Conservation (phyloP, 2,888 invertebrate species). For the Oscheius myriophilus region DNA sequence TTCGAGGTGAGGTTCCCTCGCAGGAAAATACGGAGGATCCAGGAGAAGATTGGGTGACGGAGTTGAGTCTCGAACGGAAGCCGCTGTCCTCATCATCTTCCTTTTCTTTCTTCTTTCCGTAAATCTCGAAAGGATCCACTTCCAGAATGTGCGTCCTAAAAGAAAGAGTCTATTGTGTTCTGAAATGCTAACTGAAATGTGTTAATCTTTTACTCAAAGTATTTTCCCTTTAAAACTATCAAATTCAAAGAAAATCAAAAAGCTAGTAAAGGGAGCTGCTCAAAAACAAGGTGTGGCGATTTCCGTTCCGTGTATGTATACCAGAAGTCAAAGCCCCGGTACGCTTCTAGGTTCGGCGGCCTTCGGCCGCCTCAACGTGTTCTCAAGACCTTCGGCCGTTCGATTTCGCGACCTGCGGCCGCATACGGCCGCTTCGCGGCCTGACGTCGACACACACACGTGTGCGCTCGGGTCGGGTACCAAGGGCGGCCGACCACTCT, state of each 20-base stretch:
- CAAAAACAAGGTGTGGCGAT: too few species aligned
- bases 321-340: too few species aligned
- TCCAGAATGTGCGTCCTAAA: background rate
- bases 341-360: too few species aligned
- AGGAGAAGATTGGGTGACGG: slow-evolving; percentile 56
- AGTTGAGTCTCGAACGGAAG: slow-evolving; percentile 58
- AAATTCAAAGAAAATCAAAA: slow-evolving; percentile 8
- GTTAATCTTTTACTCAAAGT: background rate
- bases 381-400: too few species aligned
- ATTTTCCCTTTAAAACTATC: background rate
- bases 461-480: too few species aligned
- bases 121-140: slow-evolving; percentile 24
- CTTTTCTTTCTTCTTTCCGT: slow-evolving; percentile 42
- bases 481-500: too few species aligned
- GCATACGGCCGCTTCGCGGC: too few species aligned
- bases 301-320: too few species aligned
- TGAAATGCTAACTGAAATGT: background rate
- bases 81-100: slow-evolving; percentile 67
- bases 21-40: slow-evolving; percentile 47
- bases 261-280: too few species aligned
- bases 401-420: too few species aligned
- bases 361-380: too few species aligned
- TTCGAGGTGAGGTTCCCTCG: slow-evolving; percentile 46
- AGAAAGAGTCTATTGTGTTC: background rate
- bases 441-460: too few species aligned